Evolutionary conservation across 2,797 vertebrate genomes (phyloP), one percentile per base, ranked within the genome.

Genomic region (Lagodon rhomboides): DNA sequence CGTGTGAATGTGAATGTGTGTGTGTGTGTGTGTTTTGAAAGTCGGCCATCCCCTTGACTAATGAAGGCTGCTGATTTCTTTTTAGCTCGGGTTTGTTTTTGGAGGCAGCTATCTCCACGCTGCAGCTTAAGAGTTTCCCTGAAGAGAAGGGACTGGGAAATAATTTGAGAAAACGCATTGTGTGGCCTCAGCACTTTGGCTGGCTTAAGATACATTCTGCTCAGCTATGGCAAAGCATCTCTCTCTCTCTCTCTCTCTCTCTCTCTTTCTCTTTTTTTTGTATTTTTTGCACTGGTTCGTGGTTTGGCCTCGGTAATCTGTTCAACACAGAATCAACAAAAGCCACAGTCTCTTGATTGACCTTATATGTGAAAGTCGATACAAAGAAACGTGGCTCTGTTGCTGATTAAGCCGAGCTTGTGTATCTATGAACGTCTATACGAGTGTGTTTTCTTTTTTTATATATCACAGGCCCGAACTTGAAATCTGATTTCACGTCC

Each of bases 61-160:
- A 94, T 91, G 91, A 93, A 89, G 88, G 89, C 89, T 83, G 90
- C 87, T 85, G 83, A 89, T 90, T 87, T 87, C 73, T 86, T 82
- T 34, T 89, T 83, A 78, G 87, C 88, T 83, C 67, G 20, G 76
- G 84, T 87, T 88, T 89, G 79, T 86, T 83, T 85, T 85, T 61
- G 77, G 78, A 89, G 91, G 90, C 92, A 94, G 95, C 96, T 96
- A 96, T 96, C 96, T 96, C 91, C 88, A 89, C 93, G 72, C 94
- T 85, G 17, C 95, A 97, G 96, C 93, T 94, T 89, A 74, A 66
- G 80, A 92, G 90, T 95, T 95, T 85, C 88, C 89, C 94, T 89
- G 92, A 96, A 96, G 94, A 95, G 95, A 91, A 82, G 89, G 93
- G 94, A 93, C 89, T 89, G 85, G 87, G 89, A 93, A 92, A 93